phyloP scores from a whole-genome alignment of 2,888 invertebrate species.

The Eupsilia transversa region DNA sequence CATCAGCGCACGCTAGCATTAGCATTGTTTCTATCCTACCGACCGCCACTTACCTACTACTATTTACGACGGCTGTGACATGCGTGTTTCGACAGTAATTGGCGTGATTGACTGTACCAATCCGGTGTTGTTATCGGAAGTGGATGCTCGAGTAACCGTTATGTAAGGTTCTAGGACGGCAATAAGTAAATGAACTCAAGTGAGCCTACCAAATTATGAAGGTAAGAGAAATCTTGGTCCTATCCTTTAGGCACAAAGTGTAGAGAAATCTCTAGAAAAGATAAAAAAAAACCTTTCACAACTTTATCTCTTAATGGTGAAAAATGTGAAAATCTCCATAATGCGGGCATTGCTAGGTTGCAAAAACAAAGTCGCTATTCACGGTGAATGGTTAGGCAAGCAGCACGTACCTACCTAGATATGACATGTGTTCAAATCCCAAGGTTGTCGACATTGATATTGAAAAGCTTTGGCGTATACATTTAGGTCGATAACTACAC shows the following conservation, averaged over 20 bases:
- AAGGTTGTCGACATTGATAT: conserved; percentile 52
- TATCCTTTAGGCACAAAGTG: not conserved
- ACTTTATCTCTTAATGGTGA: not conserved
- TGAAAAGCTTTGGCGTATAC: conserved; percentile 26
- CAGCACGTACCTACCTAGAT: not conserved
- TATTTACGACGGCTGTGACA: conserved; percentile 27
- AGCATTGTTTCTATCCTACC: conserved; percentile 28
- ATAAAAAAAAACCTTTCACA: not conserved
- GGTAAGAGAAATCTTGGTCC: conserved; percentile 3
- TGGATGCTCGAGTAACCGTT: conserved; percentile 46
- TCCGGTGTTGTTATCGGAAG: conserved; percentile 55
- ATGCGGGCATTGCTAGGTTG: conserved; percentile 9
- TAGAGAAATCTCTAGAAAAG: not conserved
- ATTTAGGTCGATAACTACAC: too few species aligned
- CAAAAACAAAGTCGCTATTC: conserved; percentile 24
- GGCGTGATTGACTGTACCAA: conserved; percentile 24
- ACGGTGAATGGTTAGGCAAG: conserved; percentile 32
- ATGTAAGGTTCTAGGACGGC: conserved; percentile 37
- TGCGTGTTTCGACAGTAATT: conserved; percentile 46
- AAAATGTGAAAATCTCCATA: conserved; percentile 13
- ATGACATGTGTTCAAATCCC: conserved; percentile 17
- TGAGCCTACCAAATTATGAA: not conserved
- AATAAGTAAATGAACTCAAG: conserved; percentile 6
- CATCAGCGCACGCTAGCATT: conserved; percentile 35
- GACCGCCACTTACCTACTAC: conserved; percentile 38